Evolutionary conservation across 2,797 vertebrate genomes (phyloP).

Genomic region (Sebastiscus tertius): DNA sequence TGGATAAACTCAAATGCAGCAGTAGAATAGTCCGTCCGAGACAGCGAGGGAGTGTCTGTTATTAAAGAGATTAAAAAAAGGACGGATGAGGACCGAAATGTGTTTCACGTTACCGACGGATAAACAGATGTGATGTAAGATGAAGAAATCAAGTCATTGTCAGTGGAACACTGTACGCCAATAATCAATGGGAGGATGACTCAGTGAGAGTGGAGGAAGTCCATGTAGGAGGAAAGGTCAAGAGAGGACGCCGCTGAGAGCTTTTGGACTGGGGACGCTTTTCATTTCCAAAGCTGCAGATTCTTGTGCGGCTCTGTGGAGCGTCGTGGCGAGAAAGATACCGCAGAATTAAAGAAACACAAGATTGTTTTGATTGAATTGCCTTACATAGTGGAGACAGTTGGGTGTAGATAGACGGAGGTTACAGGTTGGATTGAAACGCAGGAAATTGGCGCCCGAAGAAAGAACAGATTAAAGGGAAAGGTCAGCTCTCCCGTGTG

Average conservation of each 20-base stretch:
- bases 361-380: neutral
- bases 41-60: neutral
- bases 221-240: neutral
- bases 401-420: neutral
- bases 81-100: neutral
- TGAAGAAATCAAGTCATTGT: neutral
- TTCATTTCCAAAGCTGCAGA: conserved; percentile 28
- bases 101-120: neutral
- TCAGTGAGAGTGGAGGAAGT: conserved; percentile 41
- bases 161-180: neutral
- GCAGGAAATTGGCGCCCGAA: too few species aligned
- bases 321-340: neutral
- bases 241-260: conserved; percentile 27
- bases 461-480: too few species aligned
- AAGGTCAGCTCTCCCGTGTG: neutral
- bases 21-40: too few species aligned
- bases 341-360: neutral
- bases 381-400: neutral
- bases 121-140: neutral
- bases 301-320: neutral
- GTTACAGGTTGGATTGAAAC: too few species aligned
- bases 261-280: conserved; percentile 18
- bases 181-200: conserved; percentile 27
- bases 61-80: neutral
- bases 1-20: neutral